Evolutionary conservation across 2,797 vertebrate species (phyloP).

Genomic region (Moxostoma hubbsi): DNA sequence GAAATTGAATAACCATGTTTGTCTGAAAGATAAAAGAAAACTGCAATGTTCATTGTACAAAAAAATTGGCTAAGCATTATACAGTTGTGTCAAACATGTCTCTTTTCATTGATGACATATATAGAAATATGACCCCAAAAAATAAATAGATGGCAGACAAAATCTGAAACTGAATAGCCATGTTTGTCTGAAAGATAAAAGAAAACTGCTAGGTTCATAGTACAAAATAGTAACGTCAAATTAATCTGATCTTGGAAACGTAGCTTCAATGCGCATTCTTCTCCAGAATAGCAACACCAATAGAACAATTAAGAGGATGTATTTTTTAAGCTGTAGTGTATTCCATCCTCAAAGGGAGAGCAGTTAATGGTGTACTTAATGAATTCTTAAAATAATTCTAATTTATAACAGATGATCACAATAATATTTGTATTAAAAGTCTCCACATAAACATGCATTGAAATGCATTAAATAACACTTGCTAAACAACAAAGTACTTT

Average conservation of each 20-base stretch:
- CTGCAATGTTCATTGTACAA: too few relatives aligned
- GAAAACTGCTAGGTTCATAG: background rate
- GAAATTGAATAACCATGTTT: too few relatives aligned
- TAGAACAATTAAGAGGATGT: background rate
- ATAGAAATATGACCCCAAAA: background rate
- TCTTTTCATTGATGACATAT: background rate
- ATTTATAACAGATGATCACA: conserved; percentile 31
- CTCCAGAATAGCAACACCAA: conserved; percentile 37
- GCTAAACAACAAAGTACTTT: conserved; percentile 40
- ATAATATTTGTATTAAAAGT: conserved; percentile 10
- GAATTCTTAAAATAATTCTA: too few relatives aligned
- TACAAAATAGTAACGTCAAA: background rate
- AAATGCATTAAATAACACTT: conserved; percentile 7
- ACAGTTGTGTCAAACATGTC: background rate
- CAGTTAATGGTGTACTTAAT: conserved; percentile 6
- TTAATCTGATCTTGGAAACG: conserved; percentile 6
- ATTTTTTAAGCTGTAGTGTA: background rate
- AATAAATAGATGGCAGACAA: background rate
- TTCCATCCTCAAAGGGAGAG: background rate
- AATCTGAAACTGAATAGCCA: background rate
- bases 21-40: too few relatives aligned
- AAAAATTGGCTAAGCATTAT: background rate
- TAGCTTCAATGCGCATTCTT: conserved; percentile 7
- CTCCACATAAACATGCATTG: conserved; percentile 26
- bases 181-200: background rate